Percentiles rank a stretch among this genome's conserved stretches.
These are phyloP conservation scores for Petrolisthes cinctipes DNA, from an alignment of 2,888 invertebrate species.

Conservation along the genomic window DNA sequence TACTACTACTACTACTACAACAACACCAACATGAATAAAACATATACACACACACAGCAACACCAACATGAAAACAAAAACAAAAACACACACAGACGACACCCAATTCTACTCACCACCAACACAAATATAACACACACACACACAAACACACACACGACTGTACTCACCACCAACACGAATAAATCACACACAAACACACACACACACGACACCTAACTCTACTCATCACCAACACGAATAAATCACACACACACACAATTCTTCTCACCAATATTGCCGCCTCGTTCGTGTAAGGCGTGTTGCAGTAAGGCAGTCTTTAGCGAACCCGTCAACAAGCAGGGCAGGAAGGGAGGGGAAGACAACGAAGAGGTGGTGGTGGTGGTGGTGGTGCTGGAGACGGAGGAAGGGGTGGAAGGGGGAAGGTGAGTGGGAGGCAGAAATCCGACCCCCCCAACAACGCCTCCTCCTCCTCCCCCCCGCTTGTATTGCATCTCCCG, in stretches of 20 bases:
- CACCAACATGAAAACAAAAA: too few relatives aligned
- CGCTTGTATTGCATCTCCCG: conserved; percentile 54
- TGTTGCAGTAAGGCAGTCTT: conserved; percentile 70
- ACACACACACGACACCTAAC: too few relatives aligned
- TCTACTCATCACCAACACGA: too few relatives aligned
- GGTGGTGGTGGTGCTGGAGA: background rate
- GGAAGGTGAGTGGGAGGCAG: background rate
- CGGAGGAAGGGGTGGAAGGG: conserved; percentile 6
- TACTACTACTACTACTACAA: too few relatives aligned
- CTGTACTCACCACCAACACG: too few relatives aligned
- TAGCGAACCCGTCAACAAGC: conserved; percentile 69
- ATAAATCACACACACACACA: background rate
- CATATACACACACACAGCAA: too few relatives aligned
- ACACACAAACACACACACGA: too few relatives aligned
- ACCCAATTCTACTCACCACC: too few relatives aligned
- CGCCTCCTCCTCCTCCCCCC: background rate
- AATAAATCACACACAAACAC: too few relatives aligned
- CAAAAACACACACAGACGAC: too few relatives aligned
- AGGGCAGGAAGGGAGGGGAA: conserved; percentile 66
- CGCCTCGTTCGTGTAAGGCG: conserved; percentile 73
- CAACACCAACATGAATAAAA: too few relatives aligned
- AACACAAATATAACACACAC: too few relatives aligned
- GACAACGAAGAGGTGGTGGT: background rate
- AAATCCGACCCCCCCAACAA: background rate
- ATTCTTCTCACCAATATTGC: conserved; percentile 72